A percentile compares a stretch with the other conserved stretches of the same genome.
phyloP scores from a whole-genome alignment of 2,113 vertebrate species.

The Acanthisitta chloris region DNA sequence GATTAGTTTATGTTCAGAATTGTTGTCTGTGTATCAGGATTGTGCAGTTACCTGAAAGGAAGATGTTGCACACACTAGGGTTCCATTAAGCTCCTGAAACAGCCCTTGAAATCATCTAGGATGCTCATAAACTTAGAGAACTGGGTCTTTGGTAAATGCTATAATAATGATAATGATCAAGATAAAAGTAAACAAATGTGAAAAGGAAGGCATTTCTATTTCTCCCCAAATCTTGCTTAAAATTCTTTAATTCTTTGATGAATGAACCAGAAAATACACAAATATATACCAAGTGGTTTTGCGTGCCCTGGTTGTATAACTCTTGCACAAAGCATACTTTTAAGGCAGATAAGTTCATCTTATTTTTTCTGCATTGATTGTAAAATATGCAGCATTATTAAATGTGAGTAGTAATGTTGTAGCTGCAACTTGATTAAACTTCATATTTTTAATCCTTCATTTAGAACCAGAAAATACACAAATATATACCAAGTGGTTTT shows the following conservation, averaged over 20 bases:
- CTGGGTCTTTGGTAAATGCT: background rate
- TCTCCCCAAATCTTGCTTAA: background rate
- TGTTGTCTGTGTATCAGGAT: background rate
- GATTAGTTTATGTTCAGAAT: background rate
- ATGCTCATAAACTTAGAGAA: background rate
- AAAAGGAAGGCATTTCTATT: background rate
- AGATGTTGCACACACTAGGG: background rate
- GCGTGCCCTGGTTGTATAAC: background rate
- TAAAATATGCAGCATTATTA: background rate
- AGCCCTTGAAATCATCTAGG: background rate
- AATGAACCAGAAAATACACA: background rate
- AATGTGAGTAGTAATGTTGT: background rate
- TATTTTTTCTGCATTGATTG: background rate
- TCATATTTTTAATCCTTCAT: background rate
- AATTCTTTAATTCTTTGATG: background rate
- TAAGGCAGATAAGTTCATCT: background rate
- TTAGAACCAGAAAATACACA: background rate
- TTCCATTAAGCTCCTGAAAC: background rate
- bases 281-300: background rate
- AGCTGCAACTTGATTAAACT: background rate
- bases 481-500: background rate
- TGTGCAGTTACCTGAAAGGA: background rate
- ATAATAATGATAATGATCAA: background rate
- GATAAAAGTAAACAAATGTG: background rate
- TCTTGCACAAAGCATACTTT: background rate